These are phyloP conservation scores for Cantharis rufa DNA, from an alignment of 2,888 invertebrate species.

Conservation along the genomic window DNA sequence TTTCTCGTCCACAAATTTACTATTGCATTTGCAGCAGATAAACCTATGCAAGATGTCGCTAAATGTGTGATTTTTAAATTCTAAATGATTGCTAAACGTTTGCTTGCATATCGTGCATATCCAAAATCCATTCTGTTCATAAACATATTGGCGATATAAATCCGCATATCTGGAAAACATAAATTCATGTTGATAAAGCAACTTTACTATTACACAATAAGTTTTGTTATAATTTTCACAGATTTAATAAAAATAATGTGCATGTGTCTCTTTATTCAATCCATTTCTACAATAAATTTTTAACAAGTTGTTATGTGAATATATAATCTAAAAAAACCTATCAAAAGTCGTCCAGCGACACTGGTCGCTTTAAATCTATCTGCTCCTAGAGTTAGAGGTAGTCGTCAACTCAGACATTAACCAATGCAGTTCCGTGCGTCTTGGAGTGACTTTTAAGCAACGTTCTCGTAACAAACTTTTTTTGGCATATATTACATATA, in stretches of 20 bases:
- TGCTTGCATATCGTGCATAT: constrained; percentile 9
- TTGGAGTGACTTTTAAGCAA: constrained; percentile 35
- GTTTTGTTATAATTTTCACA: not conserved
- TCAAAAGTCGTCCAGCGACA: not conserved
- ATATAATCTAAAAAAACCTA: not conserved
- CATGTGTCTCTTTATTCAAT: not conserved
- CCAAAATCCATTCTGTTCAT: not conserved
- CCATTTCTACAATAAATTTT: not conserved
- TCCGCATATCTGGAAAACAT: constrained; percentile 16
- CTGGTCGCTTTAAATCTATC: no score
- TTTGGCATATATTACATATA: constrained; percentile 45
- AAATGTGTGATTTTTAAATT: constrained; percentile 9
- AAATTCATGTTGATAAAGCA: not conserved
- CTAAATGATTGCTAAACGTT: not conserved
- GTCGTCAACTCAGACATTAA: not conserved
- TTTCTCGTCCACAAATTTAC: constrained; percentile 14
- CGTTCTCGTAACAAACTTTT: constrained; percentile 36
- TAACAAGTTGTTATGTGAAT: not conserved
- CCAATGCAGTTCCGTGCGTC: constrained; percentile 27
- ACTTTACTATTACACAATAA: not conserved
- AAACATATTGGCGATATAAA: not conserved
- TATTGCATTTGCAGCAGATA: constrained; percentile 18
- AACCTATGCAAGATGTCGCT: constrained; percentile 2
- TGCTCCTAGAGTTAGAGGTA: no score
- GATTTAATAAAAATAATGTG: not conserved